Evolutionary conservation across 1,140 invertebrate species (phyloP).

Genomic region (Caenorhabditis tropicalis): DNA sequence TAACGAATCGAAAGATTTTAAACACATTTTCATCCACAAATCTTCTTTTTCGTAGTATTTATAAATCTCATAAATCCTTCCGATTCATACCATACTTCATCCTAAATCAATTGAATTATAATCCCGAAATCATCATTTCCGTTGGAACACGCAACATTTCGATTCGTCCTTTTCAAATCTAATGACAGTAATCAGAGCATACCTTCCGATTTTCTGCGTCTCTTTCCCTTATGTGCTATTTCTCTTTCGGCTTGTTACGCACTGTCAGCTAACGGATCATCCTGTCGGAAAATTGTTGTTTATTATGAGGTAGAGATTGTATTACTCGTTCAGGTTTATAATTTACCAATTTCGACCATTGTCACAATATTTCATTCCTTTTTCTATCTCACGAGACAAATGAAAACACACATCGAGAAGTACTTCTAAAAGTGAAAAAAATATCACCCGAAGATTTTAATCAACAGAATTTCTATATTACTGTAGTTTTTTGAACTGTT

Average conservation of each 20-base stretch:
- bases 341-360: too few species aligned
- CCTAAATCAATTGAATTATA: constrained; percentile 12
- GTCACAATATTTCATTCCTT: too few species aligned
- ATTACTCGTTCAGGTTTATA: not conserved
- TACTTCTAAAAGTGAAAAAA: too few species aligned
- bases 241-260: not conserved
- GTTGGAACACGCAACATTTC: constrained; percentile 29
- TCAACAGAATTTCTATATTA: too few species aligned
- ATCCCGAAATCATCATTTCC: constrained; percentile 30
- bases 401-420: too few species aligned
- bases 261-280: constrained; percentile 41
- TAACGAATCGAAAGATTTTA: too few species aligned
- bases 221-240: not conserved
- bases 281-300: constrained; percentile 7
- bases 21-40: too few species aligned
- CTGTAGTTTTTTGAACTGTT: too few species aligned
- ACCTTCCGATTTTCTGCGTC: not conserved
- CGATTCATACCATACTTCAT: constrained; percentile 14
- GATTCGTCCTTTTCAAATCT: constrained; percentile 4
- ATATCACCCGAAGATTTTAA: too few species aligned
- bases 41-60: too few species aligned
- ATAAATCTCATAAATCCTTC: constrained; percentile 10
- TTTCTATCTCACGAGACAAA: too few species aligned
- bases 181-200: constrained; percentile 40
- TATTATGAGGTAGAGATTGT: not conserved